These are phyloP conservation scores for Pocillopora damicornis DNA, from an alignment of 64 coral and sea anemone genomes.

Conservation along the genomic window DNA sequence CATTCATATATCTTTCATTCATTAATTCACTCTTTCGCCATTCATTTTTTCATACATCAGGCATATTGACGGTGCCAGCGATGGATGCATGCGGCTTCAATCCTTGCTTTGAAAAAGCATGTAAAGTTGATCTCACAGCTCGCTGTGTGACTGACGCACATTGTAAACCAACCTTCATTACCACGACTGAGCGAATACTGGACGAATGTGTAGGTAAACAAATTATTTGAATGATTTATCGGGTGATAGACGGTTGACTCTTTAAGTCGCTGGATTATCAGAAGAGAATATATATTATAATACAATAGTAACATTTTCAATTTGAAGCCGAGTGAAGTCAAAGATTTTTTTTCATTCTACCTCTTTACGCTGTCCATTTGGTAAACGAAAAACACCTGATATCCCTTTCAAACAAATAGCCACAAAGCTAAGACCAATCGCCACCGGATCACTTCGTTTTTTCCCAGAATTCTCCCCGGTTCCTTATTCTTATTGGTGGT, in stretches of 20 bases:
- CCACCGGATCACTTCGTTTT: too few species aligned
- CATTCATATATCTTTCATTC: background rate
- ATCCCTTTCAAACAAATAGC: too few species aligned
- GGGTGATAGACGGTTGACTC: background rate
- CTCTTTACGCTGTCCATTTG: too few species aligned
- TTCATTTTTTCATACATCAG: conserved; percentile 14
- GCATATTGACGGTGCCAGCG: conserved; percentile 62
- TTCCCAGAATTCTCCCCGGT: too few species aligned
- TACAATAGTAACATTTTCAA: too few species aligned
- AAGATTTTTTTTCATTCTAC: too few species aligned
- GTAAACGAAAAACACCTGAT: too few species aligned
- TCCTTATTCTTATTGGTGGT: background rate
- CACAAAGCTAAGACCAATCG: too few species aligned
- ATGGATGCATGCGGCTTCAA: conserved; percentile 35
- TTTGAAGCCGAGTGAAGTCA: too few species aligned
- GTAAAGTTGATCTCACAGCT: conserved; percentile 39
- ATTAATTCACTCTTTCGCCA: background rate
- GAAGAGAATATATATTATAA: too few species aligned
- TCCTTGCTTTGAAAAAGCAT: conserved; percentile 55
- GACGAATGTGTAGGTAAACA: conserved; percentile 60
- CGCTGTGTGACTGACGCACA: conserved; percentile 60
- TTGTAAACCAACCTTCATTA: conserved; percentile 64
- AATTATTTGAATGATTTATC: background rate
- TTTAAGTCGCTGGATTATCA: background rate
- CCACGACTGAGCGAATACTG: conserved; percentile 34